Evolutionary conservation across 2,113 vertebrate species (phyloP).

Genomic region (Antechinus stuartii): DNA sequence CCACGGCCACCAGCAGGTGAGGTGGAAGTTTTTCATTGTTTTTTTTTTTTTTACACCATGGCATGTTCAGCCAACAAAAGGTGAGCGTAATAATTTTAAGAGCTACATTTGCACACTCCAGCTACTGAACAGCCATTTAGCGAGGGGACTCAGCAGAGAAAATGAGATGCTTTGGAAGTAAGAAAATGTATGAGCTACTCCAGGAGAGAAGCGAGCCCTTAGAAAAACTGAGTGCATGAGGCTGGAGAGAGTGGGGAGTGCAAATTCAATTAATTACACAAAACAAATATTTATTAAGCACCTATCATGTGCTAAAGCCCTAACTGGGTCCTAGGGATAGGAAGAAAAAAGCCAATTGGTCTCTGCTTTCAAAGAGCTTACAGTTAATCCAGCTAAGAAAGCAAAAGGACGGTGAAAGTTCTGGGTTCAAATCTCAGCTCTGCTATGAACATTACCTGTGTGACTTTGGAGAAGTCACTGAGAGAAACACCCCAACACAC

Average conservation of each 20-base stretch:
- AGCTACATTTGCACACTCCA: slow-evolving; percentile 59
- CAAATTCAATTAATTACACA: not conserved
- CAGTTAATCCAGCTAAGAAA: not conserved
- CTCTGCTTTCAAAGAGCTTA: not conserved
- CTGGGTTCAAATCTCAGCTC: not conserved
- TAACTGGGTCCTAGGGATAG: not conserved
- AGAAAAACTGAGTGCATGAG: not conserved
- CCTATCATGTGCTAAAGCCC: not conserved
- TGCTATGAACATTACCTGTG: not conserved
- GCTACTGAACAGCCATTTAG: slow-evolving; percentile 56
- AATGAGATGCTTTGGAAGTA: slow-evolving; percentile 1
- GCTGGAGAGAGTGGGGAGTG: not conserved
- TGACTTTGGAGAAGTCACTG: not conserved
- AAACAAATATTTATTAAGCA: not conserved
- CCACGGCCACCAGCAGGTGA: not conserved
- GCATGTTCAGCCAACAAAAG: slow-evolving; percentile 68
- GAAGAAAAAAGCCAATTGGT: not conserved
- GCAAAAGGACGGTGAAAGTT: not conserved
- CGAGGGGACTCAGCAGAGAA: not conserved
- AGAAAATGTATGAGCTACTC: slow-evolving; percentile 23
- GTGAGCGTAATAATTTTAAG: slow-evolving; percentile 68
- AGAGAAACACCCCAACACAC: not conserved
- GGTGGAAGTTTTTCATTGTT: not conserved
- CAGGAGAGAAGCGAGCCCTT: not conserved
- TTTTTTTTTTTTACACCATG: not conserved